phyloP scores from a whole-genome alignment of 2,113 vertebrate species.

The Takifugu flavidus region DNA sequence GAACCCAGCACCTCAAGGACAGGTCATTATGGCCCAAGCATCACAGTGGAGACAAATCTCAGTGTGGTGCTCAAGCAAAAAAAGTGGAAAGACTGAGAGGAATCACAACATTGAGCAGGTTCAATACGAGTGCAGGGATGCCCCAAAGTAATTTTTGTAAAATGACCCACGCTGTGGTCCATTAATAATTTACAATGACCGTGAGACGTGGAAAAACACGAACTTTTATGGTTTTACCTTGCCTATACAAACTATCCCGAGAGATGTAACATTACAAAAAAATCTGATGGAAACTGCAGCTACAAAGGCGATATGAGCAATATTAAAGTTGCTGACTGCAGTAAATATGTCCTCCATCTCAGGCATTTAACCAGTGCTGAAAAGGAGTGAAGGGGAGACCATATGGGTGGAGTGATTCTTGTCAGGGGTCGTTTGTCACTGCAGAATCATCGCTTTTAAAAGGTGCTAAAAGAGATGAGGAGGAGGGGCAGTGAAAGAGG shows the following conservation, averaged over 20 bases:
- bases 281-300: conserved; percentile 44
- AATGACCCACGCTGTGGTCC: conserved; percentile 35
- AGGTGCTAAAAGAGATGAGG: conserved; percentile 34
- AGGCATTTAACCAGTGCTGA: conserved; percentile 40
- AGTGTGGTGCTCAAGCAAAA: conserved; percentile 17
- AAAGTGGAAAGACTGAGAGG: conserved; percentile 12
- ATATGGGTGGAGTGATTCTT: conserved; percentile 33
- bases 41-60: conserved; percentile 24
- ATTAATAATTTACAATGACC: conserved; percentile 61
- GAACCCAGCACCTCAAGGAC: conserved; percentile 17
- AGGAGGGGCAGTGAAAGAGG: conserved; percentile 8
- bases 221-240: conserved; percentile 53
- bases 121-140: conserved; percentile 57
- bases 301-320: conserved; percentile 47
- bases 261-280: conserved; percentile 60
- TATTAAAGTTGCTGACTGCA: conserved; percentile 65
- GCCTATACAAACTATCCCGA: conserved; percentile 53
- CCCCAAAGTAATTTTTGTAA: conserved; percentile 59
- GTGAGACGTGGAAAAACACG: conserved; percentile 34
- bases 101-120: conserved; percentile 24
- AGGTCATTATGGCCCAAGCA: conserved; percentile 41
- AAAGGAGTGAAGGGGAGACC: conserved; percentile 37
- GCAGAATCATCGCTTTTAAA: conserved; percentile 30
- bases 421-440: conserved; percentile 46
- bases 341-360: conserved; percentile 57